phyloP scores from a whole-genome alignment of 2,113 vertebrate genomes.

The Okapia johnstoni region DNA sequence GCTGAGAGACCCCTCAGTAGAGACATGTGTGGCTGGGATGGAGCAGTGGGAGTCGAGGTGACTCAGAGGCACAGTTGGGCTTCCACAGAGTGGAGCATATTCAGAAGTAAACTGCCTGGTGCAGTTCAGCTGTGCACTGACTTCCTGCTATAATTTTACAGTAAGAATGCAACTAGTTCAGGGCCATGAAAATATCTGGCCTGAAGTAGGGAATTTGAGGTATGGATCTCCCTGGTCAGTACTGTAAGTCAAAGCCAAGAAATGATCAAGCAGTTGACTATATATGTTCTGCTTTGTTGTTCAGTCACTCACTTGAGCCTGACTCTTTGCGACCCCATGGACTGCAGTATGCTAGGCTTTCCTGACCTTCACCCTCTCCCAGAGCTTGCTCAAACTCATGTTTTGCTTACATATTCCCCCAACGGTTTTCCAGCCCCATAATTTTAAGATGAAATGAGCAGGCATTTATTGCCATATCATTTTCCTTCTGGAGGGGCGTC shows the following conservation, averaged over 20 bases:
- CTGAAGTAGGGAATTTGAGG: background rate
- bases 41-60: background rate
- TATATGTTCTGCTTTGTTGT: background rate
- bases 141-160: background rate
- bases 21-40: background rate
- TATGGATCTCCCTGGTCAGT: background rate
- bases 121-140: background rate
- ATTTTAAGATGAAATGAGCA: background rate
- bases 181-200: background rate
- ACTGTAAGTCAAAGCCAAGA: background rate
- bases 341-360: background rate
- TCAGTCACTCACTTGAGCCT: background rate
- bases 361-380: background rate
- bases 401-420: background rate
- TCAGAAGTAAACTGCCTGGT: background rate
- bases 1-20: background rate
- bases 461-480: background rate
- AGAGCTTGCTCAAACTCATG: background rate
- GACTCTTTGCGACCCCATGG: background rate
- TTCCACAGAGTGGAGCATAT: background rate
- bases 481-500: slow-evolving; percentile 14
- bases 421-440: background rate
- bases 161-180: background rate
- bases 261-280: background rate
- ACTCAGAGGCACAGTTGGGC: background rate